Conservation (phyloP, 2,113 vertebrate genomes). For the Thymallus thymallus region DNA sequence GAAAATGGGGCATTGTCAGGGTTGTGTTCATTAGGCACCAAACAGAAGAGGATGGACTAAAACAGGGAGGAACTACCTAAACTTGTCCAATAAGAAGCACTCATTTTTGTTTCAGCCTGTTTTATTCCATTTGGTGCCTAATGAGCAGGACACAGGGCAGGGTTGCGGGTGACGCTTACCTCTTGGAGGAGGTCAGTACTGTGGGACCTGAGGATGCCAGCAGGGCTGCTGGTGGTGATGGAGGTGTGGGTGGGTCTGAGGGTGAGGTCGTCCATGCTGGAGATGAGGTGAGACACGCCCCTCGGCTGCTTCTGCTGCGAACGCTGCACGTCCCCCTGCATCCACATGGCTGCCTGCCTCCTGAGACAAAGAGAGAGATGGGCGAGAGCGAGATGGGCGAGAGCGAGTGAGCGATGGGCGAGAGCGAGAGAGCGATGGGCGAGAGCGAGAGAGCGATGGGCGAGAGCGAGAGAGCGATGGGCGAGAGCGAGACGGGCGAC, state of each 20-base stretch:
- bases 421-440: no score
- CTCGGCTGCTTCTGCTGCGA: slow-evolving; percentile 75
- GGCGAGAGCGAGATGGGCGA: not conserved
- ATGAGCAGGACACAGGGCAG: not conserved
- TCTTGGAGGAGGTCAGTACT: slow-evolving; percentile 74
- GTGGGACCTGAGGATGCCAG: slow-evolving; percentile 58
- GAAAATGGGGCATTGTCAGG: no score
- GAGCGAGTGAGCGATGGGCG: no score
- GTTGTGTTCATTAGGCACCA: no score
- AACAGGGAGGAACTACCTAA: no score
- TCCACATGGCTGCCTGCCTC: slow-evolving; percentile 86
- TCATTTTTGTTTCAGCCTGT: no score
- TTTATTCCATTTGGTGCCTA: no score
- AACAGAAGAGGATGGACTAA: no score
- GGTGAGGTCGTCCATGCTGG: slow-evolving; percentile 80
- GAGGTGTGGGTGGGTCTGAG: slow-evolving; percentile 56
- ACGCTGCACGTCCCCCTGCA: slow-evolving; percentile 80
- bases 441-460: no score
- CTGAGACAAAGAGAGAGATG: slow-evolving; percentile 62
- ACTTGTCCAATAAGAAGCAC: no score
- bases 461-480: no score
- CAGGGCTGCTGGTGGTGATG: slow-evolving; percentile 37
- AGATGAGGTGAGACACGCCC: slow-evolving; percentile 79
- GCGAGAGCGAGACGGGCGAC: no score
- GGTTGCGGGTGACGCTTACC: slow-evolving; percentile 63